Evolutionary conservation across 1,140 invertebrate genomes (phyloP).

Genomic region (Gyrodactylus bullatarudis): DNA sequence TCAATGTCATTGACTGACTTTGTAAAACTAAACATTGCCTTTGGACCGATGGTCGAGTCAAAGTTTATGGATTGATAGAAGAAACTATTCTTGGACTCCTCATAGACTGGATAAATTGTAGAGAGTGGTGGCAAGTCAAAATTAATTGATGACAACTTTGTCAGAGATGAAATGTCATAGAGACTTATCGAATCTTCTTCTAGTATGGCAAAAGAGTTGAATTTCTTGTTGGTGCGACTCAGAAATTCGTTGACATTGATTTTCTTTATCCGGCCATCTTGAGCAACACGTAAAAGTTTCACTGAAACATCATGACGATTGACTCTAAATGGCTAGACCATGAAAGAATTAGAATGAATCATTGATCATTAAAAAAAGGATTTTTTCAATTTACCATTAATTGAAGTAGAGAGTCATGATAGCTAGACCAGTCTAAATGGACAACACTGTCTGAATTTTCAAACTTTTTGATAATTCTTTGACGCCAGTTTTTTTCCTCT

Average conservation of each 20-base stretch:
- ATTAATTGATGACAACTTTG: background rate
- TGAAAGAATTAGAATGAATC: too few species aligned
- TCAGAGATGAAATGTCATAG: background rate
- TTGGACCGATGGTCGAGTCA: background rate
- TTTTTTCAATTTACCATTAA: too few species aligned
- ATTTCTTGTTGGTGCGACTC: background rate
- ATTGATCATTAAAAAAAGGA: too few species aligned
- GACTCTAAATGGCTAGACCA: too few species aligned
- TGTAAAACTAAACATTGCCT: background rate
- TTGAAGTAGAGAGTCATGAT: too few species aligned
- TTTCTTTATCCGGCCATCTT: background rate
- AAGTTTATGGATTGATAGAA: background rate
- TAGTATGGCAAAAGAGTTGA: background rate
- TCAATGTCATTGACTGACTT: background rate
- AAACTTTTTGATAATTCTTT: too few species aligned
- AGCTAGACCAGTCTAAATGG: too few species aligned
- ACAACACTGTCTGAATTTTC: too few species aligned
- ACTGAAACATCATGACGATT: too few species aligned
- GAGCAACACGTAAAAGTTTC: background rate
- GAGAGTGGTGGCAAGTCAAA: background rate
- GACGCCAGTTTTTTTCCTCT: too few species aligned
- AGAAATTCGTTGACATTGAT: background rate
- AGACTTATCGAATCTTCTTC: background rate
- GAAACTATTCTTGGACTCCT: background rate
- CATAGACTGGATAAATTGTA: background rate